A percentile compares a stretch with the other conserved stretches of the same genome.
These are phyloP conservation scores for Perizoma affinitatum DNA, from an alignment of 2,888 invertebrate species.

Conservation along the genomic window DNA sequence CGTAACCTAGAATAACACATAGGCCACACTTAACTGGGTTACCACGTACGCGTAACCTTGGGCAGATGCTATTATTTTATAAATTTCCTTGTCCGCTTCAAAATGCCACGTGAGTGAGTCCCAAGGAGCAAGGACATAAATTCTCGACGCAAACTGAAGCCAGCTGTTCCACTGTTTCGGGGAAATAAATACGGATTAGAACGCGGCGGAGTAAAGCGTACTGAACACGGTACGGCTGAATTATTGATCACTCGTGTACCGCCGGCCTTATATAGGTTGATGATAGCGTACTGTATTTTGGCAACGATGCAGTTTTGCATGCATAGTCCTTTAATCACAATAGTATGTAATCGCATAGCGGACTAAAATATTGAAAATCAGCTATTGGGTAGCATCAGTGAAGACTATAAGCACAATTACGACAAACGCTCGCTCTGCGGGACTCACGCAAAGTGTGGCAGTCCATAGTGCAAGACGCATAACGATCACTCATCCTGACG, in stretches of 20 bases:
- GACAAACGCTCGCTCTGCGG: too few relatives aligned
- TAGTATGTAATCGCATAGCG: neutral
- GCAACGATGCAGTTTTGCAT: conserved; percentile 17
- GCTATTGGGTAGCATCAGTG: too few relatives aligned
- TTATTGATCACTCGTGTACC: conserved; percentile 63
- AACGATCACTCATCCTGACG: too few relatives aligned
- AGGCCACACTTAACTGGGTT: too few relatives aligned
- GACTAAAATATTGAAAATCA: neutral
- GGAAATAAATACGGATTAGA: conserved; percentile 79
- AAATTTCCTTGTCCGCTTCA: conserved; percentile 32
- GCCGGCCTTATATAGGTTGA: conserved; percentile 40
- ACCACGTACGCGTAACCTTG: too few relatives aligned
- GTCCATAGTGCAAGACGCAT: too few relatives aligned
- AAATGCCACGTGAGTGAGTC: conserved; percentile 60
- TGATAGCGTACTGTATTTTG: conserved; percentile 32
- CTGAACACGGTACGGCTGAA: conserved; percentile 63
- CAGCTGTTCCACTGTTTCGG: conserved; percentile 78
- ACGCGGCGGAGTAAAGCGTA: conserved; percentile 59
- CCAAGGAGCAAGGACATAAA: conserved; percentile 70
- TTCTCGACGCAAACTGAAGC: conserved; percentile 73
- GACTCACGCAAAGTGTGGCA: too few relatives aligned
- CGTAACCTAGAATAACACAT: too few relatives aligned
- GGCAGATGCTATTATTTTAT: neutral
- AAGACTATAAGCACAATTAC: too few relatives aligned
- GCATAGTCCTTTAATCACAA: neutral